phyloP scores from a whole-genome alignment of 2,113 vertebrate species.

The Nanorana parkeri region DNA sequence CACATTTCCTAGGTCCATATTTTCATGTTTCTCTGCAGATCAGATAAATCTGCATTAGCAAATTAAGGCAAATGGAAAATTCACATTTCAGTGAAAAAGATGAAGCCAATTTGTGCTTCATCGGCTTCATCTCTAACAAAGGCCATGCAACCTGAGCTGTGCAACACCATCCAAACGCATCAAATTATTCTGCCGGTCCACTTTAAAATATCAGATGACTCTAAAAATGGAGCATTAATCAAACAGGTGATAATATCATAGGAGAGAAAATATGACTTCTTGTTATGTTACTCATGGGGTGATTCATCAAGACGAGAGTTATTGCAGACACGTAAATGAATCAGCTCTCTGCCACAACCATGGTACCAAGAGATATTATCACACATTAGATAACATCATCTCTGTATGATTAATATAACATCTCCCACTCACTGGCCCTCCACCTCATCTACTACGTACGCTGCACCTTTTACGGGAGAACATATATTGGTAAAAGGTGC shows the following conservation, averaged over 20 bases:
- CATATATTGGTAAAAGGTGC: too few species aligned
- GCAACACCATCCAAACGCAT: not conserved
- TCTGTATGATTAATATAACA: conserved; percentile 20
- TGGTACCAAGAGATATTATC: conserved; percentile 7
- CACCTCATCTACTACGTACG: not conserved
- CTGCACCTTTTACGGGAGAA: too few species aligned
- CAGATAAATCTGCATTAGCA: too few species aligned
- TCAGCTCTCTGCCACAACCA: conserved; percentile 16
- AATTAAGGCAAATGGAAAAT: too few species aligned
- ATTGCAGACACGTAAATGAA: conserved; percentile 35
- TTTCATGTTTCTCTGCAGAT: too few species aligned
- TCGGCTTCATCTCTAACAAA: too few species aligned
- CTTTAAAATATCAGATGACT: conserved; percentile 30
- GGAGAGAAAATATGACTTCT: conserved; percentile 33
- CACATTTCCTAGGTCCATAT: too few species aligned
- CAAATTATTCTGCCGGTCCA: not conserved
- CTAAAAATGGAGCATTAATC: conserved; percentile 10
- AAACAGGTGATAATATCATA: conserved; percentile 7
- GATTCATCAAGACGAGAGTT: conserved; percentile 27
- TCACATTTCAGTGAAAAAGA: too few species aligned
- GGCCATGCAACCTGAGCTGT: too few species aligned
- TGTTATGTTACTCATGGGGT: conserved; percentile 26
- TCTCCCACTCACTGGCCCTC: conserved; percentile 9
- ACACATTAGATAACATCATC: conserved; percentile 14
- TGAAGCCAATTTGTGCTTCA: too few species aligned